Evolutionary conservation across 2,888 invertebrate species (phyloP).

Genomic region (Eupeodes luniger): DNA sequence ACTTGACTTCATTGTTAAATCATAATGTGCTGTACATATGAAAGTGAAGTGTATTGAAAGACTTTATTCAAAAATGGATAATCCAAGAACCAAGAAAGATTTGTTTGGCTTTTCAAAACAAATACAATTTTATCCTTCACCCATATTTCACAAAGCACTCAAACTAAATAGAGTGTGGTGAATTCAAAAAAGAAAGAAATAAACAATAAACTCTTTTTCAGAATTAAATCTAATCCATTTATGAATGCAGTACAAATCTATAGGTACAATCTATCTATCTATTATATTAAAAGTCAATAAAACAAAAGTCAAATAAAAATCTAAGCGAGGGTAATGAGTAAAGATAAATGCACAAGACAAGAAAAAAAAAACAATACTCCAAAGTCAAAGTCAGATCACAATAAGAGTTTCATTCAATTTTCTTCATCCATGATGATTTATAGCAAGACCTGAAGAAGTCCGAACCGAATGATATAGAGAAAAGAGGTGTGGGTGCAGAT

Average conservation of each 20-base stretch:
- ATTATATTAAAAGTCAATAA: slow-evolving; percentile 43
- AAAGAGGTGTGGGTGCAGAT: neutral
- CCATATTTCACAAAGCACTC: slow-evolving; percentile 14
- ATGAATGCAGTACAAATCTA: neutral
- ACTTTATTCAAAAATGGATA: neutral
- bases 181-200: slow-evolving; percentile 24
- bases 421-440: neutral
- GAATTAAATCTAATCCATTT: slow-evolving; percentile 62
- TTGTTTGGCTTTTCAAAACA: slow-evolving; percentile 28
- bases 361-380: neutral
- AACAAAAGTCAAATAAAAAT: slow-evolving; percentile 63
- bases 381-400: slow-evolving; percentile 23
- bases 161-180: slow-evolving; percentile 26
- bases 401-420: slow-evolving; percentile 3
- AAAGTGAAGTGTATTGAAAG: neutral
- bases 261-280: too few relatives aligned
- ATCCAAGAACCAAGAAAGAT: neutral
- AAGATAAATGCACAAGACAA: slow-evolving; percentile 27
- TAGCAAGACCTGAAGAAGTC: neutral
- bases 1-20: neutral
- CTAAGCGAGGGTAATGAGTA: slow-evolving; percentile 60
- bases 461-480: neutral
- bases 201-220: slow-evolving; percentile 46
- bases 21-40: too few relatives aligned
- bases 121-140: slow-evolving; percentile 49